Evolutionary conservation across 2,888 invertebrate species (phyloP).

Genomic region (Nudaria mundana): DNA sequence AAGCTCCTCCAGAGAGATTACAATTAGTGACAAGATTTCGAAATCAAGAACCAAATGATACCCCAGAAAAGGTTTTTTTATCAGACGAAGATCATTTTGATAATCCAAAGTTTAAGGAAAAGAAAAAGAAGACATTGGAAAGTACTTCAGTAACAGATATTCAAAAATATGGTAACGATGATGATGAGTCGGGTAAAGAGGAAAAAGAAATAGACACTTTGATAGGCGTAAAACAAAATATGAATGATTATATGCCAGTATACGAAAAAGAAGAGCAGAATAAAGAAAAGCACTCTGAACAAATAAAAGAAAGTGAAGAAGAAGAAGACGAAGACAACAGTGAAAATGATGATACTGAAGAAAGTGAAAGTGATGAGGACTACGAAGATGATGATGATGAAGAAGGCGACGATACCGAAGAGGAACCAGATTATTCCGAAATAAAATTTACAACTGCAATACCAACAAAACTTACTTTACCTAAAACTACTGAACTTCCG

Average conservation of each 20-base stretch:
- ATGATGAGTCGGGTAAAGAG: constrained; percentile 54
- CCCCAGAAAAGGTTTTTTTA: constrained; percentile 17
- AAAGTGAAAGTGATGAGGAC: constrained; percentile 21
- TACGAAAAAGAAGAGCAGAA: constrained; percentile 57
- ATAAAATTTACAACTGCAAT: constrained; percentile 47
- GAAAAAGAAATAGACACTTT: constrained; percentile 65
- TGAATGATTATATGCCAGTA: constrained; percentile 61
- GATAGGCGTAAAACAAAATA: constrained; percentile 61
- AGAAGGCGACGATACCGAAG: constrained; percentile 28
- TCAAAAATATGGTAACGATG: constrained; percentile 62
- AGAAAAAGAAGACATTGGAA: constrained; percentile 64
- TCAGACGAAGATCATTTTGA: constrained; percentile 17
- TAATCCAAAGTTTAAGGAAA: constrained; percentile 59
- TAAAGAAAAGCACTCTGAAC: constrained; percentile 24
- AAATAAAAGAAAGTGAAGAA: constrained; percentile 27
- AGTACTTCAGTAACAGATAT: constrained; percentile 72
- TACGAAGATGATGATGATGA: constrained; percentile 33
- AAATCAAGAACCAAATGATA: constrained; percentile 37
- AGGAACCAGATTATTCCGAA: background rate
- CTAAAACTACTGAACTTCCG: constrained; percentile 57
- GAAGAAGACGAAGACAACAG: constrained; percentile 31
- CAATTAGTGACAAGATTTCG: constrained; percentile 59
- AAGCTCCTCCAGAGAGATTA: constrained; percentile 43
- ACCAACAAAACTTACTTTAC: constrained; percentile 57
- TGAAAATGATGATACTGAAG: constrained; percentile 20